A percentile compares a stretch with the other conserved stretches of the same genome.
Evolutionary conservation across 2,113 vertebrate species (phyloP).

Genomic region (Alouatta palliata): DNA sequence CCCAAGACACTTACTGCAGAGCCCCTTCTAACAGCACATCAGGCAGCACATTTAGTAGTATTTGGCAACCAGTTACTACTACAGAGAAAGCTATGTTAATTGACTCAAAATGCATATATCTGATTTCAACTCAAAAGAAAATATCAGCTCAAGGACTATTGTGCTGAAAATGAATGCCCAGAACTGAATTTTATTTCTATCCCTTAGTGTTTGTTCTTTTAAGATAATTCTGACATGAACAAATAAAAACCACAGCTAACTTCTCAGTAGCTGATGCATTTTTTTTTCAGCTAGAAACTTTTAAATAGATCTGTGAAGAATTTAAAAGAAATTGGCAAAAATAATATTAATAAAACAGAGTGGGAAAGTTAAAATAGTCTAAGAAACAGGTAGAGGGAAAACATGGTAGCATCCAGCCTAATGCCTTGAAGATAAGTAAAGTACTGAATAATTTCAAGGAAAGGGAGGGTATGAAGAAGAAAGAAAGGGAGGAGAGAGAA

Average conservation of each 20-base stretch:
- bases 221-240: background rate
- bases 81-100: constrained; percentile 17
- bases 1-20: constrained; percentile 11
- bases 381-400: background rate
- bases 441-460: background rate
- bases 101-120: background rate
- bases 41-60: background rate
- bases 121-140: constrained; percentile 57
- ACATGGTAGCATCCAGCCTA: background rate
- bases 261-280: background rate
- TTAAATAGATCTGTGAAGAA: background rate
- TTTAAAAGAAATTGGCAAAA: background rate
- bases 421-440: background rate
- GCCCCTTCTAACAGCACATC: background rate
- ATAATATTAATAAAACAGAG: background rate
- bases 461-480: background rate
- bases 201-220: constrained; percentile 19
- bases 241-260: constrained; percentile 14
- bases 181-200: constrained; percentile 11
- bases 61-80: constrained; percentile 1
- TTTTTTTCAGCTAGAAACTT: background rate
- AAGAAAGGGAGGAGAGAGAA: too few relatives aligned
- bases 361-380: background rate
- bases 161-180: constrained; percentile 28
- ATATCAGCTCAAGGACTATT: background rate